phyloP scores from a whole-genome alignment of 92 coral and sea anemone genomes.

The Meandrina meandrites region DNA sequence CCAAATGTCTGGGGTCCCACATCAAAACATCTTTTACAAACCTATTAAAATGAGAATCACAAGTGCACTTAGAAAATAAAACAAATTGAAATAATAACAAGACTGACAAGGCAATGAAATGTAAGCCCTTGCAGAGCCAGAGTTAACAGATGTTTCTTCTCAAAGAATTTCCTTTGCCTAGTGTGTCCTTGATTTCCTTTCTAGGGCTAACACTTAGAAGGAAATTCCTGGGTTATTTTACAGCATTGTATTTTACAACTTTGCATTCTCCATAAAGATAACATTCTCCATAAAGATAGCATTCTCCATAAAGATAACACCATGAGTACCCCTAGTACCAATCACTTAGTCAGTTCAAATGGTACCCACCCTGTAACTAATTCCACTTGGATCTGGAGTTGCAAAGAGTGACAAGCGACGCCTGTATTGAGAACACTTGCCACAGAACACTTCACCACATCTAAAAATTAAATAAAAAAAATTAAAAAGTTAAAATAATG shows the following conservation, averaged over 20 bases:
- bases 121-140: no score
- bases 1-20: slow-evolving; percentile 93
- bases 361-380: slow-evolving; percentile 78
- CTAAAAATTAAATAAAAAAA: slow-evolving; percentile 30
- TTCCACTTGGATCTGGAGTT: slow-evolving; percentile 85
- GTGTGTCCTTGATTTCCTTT: no score
- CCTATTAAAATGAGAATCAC: slow-evolving; percentile 53
- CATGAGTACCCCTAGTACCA: no score
- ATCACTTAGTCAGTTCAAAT: neutral
- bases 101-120: neutral
- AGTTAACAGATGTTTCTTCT: no score
- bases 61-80: neutral
- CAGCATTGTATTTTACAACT: no score
- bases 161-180: no score
- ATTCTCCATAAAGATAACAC: no score
- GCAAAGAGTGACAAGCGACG: slow-evolving; percentile 81
- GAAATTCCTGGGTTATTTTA: no score
- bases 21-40: slow-evolving; percentile 87
- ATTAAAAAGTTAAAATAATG: neutral
- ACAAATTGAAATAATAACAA: no score
- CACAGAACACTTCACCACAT: slow-evolving; percentile 98
- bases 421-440: slow-evolving; percentile 81
- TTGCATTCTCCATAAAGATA: no score
- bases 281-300: no score
- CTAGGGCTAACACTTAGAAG: no score